Conservation (phyloP, 2,888 invertebrate genomes). For the Synergus itoensis region DNA sequence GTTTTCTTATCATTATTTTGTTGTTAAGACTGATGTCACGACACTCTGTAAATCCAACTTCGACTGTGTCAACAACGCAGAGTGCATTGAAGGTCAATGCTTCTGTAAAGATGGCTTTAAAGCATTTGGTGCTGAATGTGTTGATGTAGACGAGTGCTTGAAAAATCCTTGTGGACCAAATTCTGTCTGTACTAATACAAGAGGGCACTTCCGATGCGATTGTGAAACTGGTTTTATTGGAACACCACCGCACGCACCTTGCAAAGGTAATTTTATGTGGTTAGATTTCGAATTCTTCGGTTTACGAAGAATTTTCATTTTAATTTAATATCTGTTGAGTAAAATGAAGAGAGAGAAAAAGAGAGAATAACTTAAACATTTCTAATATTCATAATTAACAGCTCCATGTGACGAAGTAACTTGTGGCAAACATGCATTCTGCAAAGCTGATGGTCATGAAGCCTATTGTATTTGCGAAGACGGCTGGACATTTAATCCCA, state of each 20-base stretch:
- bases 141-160: slow-evolving; percentile 90
- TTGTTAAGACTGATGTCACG: slow-evolving; percentile 88
- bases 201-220: slow-evolving; percentile 90
- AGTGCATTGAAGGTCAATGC: slow-evolving; percentile 92
- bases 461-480: slow-evolving; percentile 96
- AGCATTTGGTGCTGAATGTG: slow-evolving; percentile 88
- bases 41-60: slow-evolving; percentile 92
- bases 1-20: slow-evolving; percentile 43
- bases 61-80: slow-evolving; percentile 95
- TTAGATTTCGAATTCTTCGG: no score
- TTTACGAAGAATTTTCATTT: no score
- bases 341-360: not conserved
- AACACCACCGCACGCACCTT: slow-evolving; percentile 87
- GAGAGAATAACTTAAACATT: not conserved
- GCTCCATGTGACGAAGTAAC: slow-evolving; percentile 95
- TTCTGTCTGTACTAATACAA: slow-evolving; percentile 88
- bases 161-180: slow-evolving; percentile 86
- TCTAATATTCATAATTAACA: slow-evolving; percentile 57
- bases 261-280: slow-evolving; percentile 81
- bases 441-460: slow-evolving; percentile 92
- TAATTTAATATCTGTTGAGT: not conserved
- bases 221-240: slow-evolving; percentile 91
- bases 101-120: slow-evolving; percentile 93
- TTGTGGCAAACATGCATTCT: slow-evolving; percentile 93
- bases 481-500: slow-evolving; percentile 95